Conservation (phyloP, 2,113 vertebrate species). For the Ranitomeya variabilis region DNA sequence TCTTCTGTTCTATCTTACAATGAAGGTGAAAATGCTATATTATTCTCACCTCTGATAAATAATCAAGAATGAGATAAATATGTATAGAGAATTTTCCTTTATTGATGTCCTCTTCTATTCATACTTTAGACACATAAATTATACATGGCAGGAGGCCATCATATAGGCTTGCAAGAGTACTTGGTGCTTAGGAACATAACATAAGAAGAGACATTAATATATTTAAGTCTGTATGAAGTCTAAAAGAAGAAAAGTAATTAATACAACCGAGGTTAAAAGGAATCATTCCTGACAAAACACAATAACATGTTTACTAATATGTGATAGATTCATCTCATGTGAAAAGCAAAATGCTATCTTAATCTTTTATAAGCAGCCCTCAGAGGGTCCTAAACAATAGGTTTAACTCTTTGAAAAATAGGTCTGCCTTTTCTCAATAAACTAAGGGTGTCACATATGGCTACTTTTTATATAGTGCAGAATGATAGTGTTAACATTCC, state of each 20-base stretch:
- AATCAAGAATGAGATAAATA: constrained; percentile 12
- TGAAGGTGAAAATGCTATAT: constrained; percentile 1
- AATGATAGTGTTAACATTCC: too few relatives aligned
- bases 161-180: neutral
- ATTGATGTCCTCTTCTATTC: constrained; percentile 25
- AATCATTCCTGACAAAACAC: neutral
- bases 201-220: neutral
- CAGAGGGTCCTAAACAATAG: neutral
- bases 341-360: neutral
- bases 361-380: neutral
- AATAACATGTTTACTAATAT: neutral
- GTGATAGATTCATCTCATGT: neutral
- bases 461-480: too few relatives aligned
- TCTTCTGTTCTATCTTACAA: neutral
- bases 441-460: too few relatives aligned
- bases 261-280: too few relatives aligned
- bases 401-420: too few relatives aligned
- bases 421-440: too few relatives aligned
- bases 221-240: neutral
- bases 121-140: constrained; percentile 38
- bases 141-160: neutral
- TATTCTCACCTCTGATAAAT: constrained; percentile 10
- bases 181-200: neutral
- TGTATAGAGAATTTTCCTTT: constrained; percentile 5
- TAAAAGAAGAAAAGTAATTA: neutral